Evolutionary conservation across 2,797 vertebrate species (phyloP).

Genomic region (Austrolebias charrua): DNA sequence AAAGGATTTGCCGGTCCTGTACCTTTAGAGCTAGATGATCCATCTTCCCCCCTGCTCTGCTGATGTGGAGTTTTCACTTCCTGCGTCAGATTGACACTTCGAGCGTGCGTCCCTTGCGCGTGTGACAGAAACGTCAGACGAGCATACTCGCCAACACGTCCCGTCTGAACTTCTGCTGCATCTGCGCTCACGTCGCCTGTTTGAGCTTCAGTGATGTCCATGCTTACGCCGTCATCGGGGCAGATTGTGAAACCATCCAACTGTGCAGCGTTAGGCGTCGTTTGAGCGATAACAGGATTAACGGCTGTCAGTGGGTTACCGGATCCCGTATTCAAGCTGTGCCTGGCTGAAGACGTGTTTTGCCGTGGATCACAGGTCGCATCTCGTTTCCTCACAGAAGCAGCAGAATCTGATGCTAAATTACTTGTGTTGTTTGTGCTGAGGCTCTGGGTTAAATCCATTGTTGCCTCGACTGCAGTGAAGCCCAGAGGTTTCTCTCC

Average conservation of each 20-base stretch:
- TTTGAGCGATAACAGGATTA: constrained; percentile 1
- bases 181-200: constrained; percentile 47
- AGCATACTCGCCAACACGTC: constrained; percentile 24
- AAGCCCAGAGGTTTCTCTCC: constrained; percentile 31
- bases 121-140: constrained; percentile 23
- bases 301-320: neutral
- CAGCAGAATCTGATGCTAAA: constrained; percentile 1
- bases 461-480: constrained; percentile 5
- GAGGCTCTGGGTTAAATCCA: constrained; percentile 38
- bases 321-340: constrained; percentile 19
- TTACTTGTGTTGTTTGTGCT: constrained; percentile 26
- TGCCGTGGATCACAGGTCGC: constrained; percentile 9
- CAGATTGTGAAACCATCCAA: constrained; percentile 2
- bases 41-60: neutral
- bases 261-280: neutral
- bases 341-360: constrained; percentile 20
- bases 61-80: neutral
- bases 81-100: no score
- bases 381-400: constrained; percentile 40
- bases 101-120: constrained; percentile 30
- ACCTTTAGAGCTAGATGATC: neutral
- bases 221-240: constrained; percentile 35
- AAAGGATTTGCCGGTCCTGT: neutral
- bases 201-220: constrained; percentile 61
- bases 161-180: constrained; percentile 46